Base-by-base conservation (phyloP, 2,797 vertebrate species). In the Caiman crocodilus region DNA sequence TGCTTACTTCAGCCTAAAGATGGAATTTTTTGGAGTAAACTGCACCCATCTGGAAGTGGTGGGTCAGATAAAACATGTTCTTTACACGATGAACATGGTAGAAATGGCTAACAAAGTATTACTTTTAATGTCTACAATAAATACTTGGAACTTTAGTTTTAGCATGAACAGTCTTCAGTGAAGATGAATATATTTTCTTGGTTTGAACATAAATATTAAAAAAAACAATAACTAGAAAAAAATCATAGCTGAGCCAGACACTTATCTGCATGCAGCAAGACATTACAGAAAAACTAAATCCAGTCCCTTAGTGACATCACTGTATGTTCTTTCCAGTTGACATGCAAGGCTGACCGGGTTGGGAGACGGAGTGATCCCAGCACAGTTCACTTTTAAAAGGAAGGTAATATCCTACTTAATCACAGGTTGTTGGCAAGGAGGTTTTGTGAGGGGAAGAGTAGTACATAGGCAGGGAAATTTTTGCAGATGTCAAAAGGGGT, bases 141-240 rank as follows among this genome's bases (percentile, higher is more conserved):
- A 17, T 65, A 65, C 30, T 61, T 65, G 64, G n/a, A 18, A 18
- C n/a, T 18, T 57, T 57, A 6, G 17, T 17, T 55, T 76, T 57
- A 28, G 55, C 10, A 76, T 11, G 50, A 28, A 18, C 17, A 26
- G 28, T 14, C 6, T 56, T 76, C 74, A 30, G 4, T n/a, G 28
- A 6, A 76, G 13, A 57, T 17, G n/a, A 21, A 18, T 2, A 1
- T 17, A 14, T 0, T 0, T 25, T 76, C 10, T 61, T 82, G 64
- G 89, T 69, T 77, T 56, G 25, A 17, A 75, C 10, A 75, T n/a
- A 17, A 35, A 63, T 32, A 69, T 59, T 7, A 59, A 59, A 59
- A 67, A 18, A 67, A 30, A 9, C n/a, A 69, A 18, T 30, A 15
- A 64, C 26, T 69, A 35, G 35, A 73, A 73, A 55, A 35, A 50